Conservation (phyloP, 2,113 vertebrate species). For the Dermatemys mawii region DNA sequence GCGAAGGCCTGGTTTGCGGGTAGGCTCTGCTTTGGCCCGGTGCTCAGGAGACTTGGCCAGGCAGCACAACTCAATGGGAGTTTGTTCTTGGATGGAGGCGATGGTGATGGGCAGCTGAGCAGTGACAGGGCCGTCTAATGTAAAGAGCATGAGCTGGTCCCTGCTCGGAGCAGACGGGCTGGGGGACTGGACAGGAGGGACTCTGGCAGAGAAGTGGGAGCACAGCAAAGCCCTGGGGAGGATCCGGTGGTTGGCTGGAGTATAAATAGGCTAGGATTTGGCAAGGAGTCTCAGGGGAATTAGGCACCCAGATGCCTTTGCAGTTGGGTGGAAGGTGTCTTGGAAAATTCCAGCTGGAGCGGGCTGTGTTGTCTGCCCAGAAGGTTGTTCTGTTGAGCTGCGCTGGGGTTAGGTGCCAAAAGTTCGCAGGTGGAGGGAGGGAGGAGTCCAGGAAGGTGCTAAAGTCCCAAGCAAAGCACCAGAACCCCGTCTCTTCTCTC, state of each 20-base stretch:
- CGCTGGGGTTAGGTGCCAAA: background rate
- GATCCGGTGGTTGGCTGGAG: background rate
- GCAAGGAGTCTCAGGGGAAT: background rate
- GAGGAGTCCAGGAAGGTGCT: conserved; percentile 21
- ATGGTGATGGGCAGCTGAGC: background rate
- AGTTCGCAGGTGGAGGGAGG: background rate
- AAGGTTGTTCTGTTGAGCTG: background rate
- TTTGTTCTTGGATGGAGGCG: background rate
- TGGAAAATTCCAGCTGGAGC: background rate
- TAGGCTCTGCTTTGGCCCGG: background rate
- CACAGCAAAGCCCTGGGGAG: background rate
- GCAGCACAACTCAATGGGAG: background rate
- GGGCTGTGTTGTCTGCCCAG: no score
- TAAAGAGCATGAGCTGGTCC: background rate
- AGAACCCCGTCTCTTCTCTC: background rate
- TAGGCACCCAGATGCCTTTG: background rate
- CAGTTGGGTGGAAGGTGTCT: background rate
- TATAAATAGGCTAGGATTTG: background rate
- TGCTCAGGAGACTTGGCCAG: background rate
- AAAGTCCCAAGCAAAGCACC: background rate
- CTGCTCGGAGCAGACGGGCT: background rate
- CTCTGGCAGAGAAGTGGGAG: background rate
- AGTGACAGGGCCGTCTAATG: no score
- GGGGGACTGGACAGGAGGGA: background rate
- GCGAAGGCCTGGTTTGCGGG: background rate